Evolutionary conservation across 2,888 invertebrate species (phyloP).

Genomic region (Eupithecia exiguata): DNA sequence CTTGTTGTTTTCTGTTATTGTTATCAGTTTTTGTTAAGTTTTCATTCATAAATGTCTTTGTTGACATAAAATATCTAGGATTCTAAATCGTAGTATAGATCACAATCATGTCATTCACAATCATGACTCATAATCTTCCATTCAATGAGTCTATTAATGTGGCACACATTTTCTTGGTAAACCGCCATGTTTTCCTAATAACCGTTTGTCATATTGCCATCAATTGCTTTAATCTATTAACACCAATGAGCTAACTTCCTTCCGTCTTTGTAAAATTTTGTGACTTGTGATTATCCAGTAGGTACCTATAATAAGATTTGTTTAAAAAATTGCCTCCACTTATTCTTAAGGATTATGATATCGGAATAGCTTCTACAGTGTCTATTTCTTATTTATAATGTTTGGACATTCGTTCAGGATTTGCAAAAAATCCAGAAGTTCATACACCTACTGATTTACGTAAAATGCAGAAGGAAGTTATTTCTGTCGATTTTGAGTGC

Average conservation of each 20-base stretch:
- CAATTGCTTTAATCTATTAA: neutral
- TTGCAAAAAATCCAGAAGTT: neutral
- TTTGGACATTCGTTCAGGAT: neutral
- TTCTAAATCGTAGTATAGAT: too few relatives aligned
- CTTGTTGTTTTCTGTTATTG: too few relatives aligned
- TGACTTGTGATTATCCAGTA: neutral
- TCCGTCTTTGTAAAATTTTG: neutral
- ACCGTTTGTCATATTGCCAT: neutral
- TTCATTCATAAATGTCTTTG: too few relatives aligned
- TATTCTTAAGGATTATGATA: neutral
- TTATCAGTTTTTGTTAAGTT: too few relatives aligned
- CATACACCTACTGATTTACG: constrained; percentile 9
- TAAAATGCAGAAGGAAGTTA: constrained; percentile 42
- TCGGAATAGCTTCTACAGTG: neutral
- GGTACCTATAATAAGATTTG: too few relatives aligned
- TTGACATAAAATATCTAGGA: too few relatives aligned
- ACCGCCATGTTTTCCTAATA: neutral
- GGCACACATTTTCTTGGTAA: constrained; percentile 1
- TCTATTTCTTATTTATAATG: neutral
- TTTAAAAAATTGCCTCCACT: neutral
- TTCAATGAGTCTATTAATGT: neutral
- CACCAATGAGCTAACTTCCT: neutral
- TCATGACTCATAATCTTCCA: constrained; percentile 11
- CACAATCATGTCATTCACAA: constrained; percentile 1
- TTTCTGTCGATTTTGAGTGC: constrained; percentile 50